Conservation (phyloP, 2,888 invertebrate species). For the Macrosiphum euphorbiae region DNA sequence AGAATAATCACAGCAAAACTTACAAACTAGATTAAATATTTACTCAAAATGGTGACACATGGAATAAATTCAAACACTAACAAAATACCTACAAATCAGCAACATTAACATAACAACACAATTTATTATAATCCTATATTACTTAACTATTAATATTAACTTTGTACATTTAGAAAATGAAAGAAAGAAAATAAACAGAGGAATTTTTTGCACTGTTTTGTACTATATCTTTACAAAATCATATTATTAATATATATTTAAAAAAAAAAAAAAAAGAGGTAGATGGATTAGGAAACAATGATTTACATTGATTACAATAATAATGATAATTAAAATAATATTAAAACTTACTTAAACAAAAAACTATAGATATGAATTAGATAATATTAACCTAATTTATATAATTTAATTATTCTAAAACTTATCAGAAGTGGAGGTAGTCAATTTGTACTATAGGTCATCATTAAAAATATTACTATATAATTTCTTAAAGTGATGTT, state of each 20-base stretch:
- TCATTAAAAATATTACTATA: slow-evolving; percentile 60
- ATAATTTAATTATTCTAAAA: slow-evolving; percentile 60
- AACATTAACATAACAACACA: slow-evolving; percentile 58
- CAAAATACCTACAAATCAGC: slow-evolving; percentile 54
- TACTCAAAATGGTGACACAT: slow-evolving; percentile 62
- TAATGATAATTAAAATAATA: slow-evolving; percentile 56
- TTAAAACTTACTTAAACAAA: slow-evolving; percentile 60
- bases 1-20: slow-evolving; percentile 64
- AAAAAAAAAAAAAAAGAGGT: slow-evolving; percentile 58
- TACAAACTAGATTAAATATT: slow-evolving; percentile 63
- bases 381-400: slow-evolving; percentile 63
- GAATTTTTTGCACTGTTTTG: slow-evolving; percentile 64
- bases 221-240: slow-evolving; percentile 59
- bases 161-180: slow-evolving; percentile 58
- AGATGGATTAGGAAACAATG: slow-evolving; percentile 59
- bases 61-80: slow-evolving; percentile 64
- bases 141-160: slow-evolving; percentile 56
- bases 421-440: slow-evolving; percentile 64
- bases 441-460: slow-evolving; percentile 63
- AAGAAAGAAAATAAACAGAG: slow-evolving; percentile 57
- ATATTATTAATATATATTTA: slow-evolving; percentile 42
- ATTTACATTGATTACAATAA: slow-evolving; percentile 48
- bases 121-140: slow-evolving; percentile 58
- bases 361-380: slow-evolving; percentile 61
- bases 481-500: slow-evolving; percentile 61